These are phyloP conservation scores for Bergia sp. DNA, from an alignment of 92 coral and sea anemone species.

Conservation along the genomic window DNA sequence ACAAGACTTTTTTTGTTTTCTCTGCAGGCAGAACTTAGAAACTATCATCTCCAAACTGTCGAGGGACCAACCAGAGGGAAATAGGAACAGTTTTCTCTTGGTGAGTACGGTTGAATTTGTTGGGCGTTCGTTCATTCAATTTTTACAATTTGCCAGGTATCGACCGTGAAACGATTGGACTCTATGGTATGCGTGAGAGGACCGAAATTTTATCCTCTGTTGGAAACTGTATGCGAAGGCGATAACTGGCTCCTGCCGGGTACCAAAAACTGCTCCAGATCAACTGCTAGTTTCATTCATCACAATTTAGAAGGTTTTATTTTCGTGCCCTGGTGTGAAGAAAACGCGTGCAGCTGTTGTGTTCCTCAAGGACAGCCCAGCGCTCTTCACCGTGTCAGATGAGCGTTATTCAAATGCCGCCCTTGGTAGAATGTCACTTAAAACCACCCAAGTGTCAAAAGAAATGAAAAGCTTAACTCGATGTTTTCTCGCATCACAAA, in stretches of 20 bases:
- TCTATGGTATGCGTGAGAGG: conserved; percentile 39
- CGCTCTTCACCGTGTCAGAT: conserved; percentile 51
- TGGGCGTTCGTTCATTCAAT: conserved; percentile 27
- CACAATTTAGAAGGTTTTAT: background rate
- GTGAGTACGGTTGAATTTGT: conserved; percentile 60
- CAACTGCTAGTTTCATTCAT: conserved; percentile 29
- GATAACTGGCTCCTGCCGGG: background rate
- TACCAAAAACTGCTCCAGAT: conserved; percentile 3
- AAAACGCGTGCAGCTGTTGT: conserved; percentile 26
- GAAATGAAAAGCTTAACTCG: conserved; percentile 32
- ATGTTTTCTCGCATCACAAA: conserved; percentile 6
- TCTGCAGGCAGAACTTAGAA: conserved; percentile 92
- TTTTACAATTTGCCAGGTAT: conserved; percentile 41
- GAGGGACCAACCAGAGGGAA: conserved; percentile 92
- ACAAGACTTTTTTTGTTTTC: conserved; percentile 44
- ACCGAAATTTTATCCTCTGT: conserved; percentile 25
- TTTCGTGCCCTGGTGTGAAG: conserved; percentile 32
- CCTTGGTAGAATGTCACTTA: conserved; percentile 67
- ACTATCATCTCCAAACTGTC: conserved; percentile 97
- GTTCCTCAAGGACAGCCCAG: conserved; percentile 1
- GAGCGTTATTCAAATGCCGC: conserved; percentile 73
- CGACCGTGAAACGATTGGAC: conserved; percentile 24
- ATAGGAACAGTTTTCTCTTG: conserved; percentile 87
- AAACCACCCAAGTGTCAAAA: conserved; percentile 57
- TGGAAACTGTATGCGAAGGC: background rate